Percentiles rank a stretch among this genome's conserved stretches.
phyloP scores from a whole-genome alignment of 2,888 invertebrate species.

The Epinotia ramella region DNA sequence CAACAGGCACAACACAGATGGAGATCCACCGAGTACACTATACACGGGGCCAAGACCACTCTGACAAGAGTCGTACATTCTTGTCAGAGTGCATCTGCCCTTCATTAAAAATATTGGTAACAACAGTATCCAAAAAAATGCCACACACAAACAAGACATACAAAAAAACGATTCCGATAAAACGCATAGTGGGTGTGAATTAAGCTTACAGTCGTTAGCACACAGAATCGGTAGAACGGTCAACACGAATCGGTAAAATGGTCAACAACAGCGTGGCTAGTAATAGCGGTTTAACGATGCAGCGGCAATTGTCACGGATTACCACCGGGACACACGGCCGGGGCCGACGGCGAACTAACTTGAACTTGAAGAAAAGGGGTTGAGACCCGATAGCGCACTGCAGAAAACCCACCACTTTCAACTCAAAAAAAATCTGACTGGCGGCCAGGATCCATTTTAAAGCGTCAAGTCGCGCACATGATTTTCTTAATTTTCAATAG shows the following conservation, averaged over 20 bases:
- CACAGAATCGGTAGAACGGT: slow-evolving; percentile 1
- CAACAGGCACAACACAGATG: too few species aligned
- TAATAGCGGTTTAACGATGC: slow-evolving; percentile 57
- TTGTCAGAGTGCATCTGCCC: too few species aligned
- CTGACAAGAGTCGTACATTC: too few species aligned
- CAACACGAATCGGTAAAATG: slow-evolving; percentile 30
- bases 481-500: not conserved
- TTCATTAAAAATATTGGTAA: too few species aligned
- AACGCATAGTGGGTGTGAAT: slow-evolving; percentile 3
- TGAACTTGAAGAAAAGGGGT: too few species aligned
- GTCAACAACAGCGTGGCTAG: slow-evolving; percentile 20
- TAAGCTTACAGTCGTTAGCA: slow-evolving; percentile 14
- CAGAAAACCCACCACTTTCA: not conserved
- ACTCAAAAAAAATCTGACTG: not conserved
- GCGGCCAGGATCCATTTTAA: not conserved
- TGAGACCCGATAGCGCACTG: not conserved
- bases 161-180: not conserved
- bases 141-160: not conserved
- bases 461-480: not conserved
- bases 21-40: too few species aligned
- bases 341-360: not conserved
- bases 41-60: too few species aligned
- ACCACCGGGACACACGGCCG: slow-evolving; percentile 47
- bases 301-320: slow-evolving; percentile 69
- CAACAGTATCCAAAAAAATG: not conserved